These are phyloP conservation scores for Drosophila biarmipes DNA, from an alignment of 1,140 invertebrate species.

Conservation along the genomic window DNA sequence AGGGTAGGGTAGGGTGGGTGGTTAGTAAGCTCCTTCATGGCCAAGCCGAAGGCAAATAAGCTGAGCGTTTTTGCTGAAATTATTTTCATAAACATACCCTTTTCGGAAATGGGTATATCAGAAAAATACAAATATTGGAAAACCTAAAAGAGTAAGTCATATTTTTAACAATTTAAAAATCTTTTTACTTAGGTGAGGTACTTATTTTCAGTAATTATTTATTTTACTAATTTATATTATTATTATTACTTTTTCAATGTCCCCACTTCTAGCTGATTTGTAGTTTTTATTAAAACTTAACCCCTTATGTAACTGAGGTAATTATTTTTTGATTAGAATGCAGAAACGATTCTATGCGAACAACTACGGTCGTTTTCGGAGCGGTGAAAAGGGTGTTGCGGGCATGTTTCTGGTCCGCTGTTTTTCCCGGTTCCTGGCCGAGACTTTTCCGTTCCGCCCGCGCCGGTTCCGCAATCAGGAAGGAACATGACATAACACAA, in stretches of 20 bases:
- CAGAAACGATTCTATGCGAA: constrained; percentile 7
- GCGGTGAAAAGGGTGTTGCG: constrained; percentile 5
- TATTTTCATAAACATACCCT: constrained; percentile 16
- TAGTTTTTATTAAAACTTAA: too few species aligned
- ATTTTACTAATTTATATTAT: too few species aligned
- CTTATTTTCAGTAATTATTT: too few species aligned
- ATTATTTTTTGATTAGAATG: constrained; percentile 4
- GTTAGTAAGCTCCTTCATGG: constrained; percentile 29
- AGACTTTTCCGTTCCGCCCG: constrained; percentile 26
- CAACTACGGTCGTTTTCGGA: constrained; percentile 1
- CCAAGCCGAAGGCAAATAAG: constrained; percentile 33
- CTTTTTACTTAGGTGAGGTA: too few species aligned
- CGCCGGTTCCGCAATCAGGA: constrained; percentile 43
- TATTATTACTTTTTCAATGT: too few species aligned
- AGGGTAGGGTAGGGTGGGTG: too few species aligned
- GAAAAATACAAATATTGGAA: not conserved
- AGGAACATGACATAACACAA: constrained; percentile 78
- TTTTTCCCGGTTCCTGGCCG: constrained; percentile 24
- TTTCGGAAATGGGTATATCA: not conserved
- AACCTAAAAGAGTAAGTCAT: too few species aligned
- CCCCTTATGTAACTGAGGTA: too few species aligned
- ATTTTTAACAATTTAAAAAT: too few species aligned
- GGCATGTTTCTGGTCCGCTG: constrained; percentile 4
- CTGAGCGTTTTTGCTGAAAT: constrained; percentile 25
- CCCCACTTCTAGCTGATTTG: not conserved